Percentiles rank a stretch among this genome's conserved stretches.
These are phyloP conservation scores for Stegostoma tigrinum DNA, from an alignment of 2,113 vertebrate genomes.

Conservation along the genomic window DNA sequence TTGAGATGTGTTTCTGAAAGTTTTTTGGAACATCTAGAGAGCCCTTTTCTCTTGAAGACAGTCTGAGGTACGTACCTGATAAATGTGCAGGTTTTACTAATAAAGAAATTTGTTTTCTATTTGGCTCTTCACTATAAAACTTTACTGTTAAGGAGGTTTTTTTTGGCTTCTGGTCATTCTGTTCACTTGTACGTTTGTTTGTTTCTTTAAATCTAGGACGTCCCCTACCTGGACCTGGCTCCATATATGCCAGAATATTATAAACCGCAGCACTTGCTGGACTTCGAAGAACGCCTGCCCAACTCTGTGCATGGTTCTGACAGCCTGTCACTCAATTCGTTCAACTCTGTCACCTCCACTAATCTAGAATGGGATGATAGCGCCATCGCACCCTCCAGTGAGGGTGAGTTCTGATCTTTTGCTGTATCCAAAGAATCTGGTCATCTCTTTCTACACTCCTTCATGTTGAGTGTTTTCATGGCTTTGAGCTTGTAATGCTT, in stretches of 20 bases:
- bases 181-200: neutral
- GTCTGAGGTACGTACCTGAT: neutral
- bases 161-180: neutral
- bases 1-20: neutral
- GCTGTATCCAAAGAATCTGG: neutral
- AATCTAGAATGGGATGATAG: slow-evolving; percentile 98
- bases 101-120: no score
- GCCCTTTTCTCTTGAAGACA: neutral
- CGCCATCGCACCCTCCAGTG: slow-evolving; percentile 93
- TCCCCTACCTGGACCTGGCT: slow-evolving; percentile 88
- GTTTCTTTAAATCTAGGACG: slow-evolving; percentile 62
- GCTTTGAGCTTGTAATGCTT: neutral
- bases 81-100: neutral
- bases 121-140: neutral
- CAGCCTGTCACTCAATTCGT: slow-evolving; percentile 92
- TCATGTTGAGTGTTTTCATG: neutral
- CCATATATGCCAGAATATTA: slow-evolving; percentile 99
- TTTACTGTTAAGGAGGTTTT: neutral
- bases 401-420: slow-evolving; percentile 62
- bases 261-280: slow-evolving; percentile 88
- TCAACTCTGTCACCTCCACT: slow-evolving; percentile 90
- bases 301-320: slow-evolving; percentile 72
- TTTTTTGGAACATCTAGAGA: neutral
- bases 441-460: neutral
- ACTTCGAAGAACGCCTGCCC: slow-evolving; percentile 90